Conservation (phyloP, 2,113 vertebrate genomes). For the Hyla sarda region DNA sequence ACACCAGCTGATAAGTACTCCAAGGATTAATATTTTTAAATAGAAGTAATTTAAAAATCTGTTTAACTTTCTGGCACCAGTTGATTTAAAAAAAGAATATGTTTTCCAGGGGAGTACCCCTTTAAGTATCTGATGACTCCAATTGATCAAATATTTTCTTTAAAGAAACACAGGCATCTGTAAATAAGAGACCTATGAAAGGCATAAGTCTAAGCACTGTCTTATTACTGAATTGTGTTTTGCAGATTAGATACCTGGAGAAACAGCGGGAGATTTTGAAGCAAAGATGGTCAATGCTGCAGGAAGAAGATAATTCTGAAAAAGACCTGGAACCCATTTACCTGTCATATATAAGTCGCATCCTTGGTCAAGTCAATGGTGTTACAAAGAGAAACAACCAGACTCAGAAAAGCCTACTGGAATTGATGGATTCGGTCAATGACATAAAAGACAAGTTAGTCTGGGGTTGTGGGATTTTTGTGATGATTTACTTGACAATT, state of each 20-base stretch:
- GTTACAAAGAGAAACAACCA: conserved; percentile 78
- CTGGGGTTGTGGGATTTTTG: conserved; percentile 48
- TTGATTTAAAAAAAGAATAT: too few relatives aligned
- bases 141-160: too few relatives aligned
- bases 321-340: conserved; percentile 82
- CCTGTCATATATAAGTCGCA: conserved; percentile 79
- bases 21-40: too few relatives aligned
- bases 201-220: neutral
- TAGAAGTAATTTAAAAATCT: too few relatives aligned
- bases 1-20: too few relatives aligned
- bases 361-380: conserved; percentile 78
- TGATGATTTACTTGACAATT: neutral
- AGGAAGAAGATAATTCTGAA: conserved; percentile 61
- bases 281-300: conserved; percentile 38
- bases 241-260: conserved; percentile 43
- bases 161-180: neutral
- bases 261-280: conserved; percentile 47
- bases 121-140: too few relatives aligned
- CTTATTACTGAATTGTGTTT: neutral
- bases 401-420: conserved; percentile 77
- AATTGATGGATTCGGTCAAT: conserved; percentile 80
- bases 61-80: too few relatives aligned
- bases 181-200: neutral
- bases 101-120: too few relatives aligned
- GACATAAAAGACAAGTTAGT: conserved; percentile 82